phyloP scores from a whole-genome alignment of 2,888 invertebrate genomes.

The Frankliniella fusca region DNA sequence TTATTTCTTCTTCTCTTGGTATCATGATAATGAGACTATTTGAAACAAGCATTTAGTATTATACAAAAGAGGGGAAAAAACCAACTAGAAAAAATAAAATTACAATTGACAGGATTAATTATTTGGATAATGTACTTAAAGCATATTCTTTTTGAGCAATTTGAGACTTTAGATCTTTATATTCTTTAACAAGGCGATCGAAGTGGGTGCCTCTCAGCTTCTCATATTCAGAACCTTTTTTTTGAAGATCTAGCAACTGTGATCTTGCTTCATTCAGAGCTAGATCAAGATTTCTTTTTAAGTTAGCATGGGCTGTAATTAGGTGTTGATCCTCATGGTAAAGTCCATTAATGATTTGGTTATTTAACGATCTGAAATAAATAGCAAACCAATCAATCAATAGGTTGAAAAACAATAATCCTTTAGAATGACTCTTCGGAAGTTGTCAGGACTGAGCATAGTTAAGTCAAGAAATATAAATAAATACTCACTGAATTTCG shows the following conservation, averaged over 20 bases:
- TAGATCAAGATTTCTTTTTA: not conserved
- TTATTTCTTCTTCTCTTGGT: no score
- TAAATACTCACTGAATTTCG: not conserved
- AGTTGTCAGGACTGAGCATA: not conserved
- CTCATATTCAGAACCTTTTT: not conserved
- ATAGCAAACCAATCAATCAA: not conserved
- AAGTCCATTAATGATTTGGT: not conserved
- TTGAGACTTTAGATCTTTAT: not conserved
- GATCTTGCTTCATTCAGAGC: not conserved
- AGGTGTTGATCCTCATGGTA: conserved; percentile 4
- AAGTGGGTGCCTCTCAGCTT: not conserved
- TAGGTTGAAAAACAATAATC: not conserved
- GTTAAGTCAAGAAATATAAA: not conserved
- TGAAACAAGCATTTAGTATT: no score
- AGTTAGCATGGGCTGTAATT: not conserved
- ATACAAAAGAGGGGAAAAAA: no score
- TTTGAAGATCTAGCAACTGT: not conserved
- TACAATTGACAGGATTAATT: no score
- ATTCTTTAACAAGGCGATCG: not conserved
- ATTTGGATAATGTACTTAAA: not conserved
- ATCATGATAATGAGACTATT: no score
- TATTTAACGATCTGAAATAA: not conserved
- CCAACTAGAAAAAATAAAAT: no score
- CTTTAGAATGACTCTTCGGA: no score
- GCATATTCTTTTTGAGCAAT: conserved; percentile 1